These are phyloP conservation scores for Dynastes hyllus DNA, from an alignment of 2,888 invertebrate species.

Conservation along the genomic window DNA sequence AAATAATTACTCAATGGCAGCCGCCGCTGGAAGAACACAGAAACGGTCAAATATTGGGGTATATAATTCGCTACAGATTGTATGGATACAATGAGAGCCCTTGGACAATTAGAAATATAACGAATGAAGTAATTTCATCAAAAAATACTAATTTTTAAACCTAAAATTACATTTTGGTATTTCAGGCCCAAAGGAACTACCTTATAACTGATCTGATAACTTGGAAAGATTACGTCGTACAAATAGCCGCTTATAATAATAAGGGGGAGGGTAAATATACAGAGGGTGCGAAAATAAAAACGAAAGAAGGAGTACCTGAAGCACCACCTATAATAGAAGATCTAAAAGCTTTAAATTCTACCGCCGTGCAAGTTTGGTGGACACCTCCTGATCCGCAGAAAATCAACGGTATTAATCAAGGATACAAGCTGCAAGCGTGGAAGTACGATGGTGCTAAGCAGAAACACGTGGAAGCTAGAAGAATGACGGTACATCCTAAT, in stretches of 20 bases:
- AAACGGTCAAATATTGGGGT: constrained; percentile 96
- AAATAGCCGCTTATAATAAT: constrained; percentile 97
- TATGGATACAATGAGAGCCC: constrained; percentile 94
- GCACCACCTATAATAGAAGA: constrained; percentile 90
- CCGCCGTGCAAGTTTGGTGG: constrained; percentile 89
- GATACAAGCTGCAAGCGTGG: constrained; percentile 94
- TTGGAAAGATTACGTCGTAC: constrained; percentile 97
- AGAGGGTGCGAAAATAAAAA: constrained; percentile 93
- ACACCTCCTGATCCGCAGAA: constrained; percentile 97
- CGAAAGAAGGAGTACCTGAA: constrained; percentile 96
- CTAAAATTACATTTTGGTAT: constrained; percentile 33
- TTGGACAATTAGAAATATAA: constrained; percentile 93
- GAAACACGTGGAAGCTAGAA: constrained; percentile 77
- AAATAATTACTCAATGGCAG: constrained; percentile 98
- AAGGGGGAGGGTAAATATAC: constrained; percentile 96
- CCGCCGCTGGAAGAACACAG: constrained; percentile 95
- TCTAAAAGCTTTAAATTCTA: constrained; percentile 89
- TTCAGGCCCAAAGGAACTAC: constrained; percentile 87
- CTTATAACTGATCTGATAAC: constrained; percentile 95
- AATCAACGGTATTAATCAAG: constrained; percentile 98
- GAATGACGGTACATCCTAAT: constrained; percentile 91
- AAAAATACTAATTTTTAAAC: neutral
- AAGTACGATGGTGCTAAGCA: constrained; percentile 74
- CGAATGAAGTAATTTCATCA: constrained; percentile 79
- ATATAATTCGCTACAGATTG: constrained; percentile 91